phyloP scores from a whole-genome alignment of 1,140 invertebrate species.

The Sweltsa coloradensis region DNA sequence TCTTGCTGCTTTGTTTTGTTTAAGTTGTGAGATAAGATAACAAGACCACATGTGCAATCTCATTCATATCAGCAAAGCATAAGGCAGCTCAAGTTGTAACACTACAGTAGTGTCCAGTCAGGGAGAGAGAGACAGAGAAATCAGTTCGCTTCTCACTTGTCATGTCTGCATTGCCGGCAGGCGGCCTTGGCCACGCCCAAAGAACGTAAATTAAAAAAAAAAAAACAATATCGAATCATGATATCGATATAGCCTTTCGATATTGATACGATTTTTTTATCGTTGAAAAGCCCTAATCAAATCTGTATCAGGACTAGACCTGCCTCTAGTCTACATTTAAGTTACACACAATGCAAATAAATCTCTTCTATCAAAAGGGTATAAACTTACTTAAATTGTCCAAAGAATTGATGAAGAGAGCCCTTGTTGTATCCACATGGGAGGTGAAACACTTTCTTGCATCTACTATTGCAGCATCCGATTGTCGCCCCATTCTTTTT shows the following conservation, averaged over 20 bases:
- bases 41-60: no score
- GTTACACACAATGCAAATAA: neutral
- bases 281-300: neutral
- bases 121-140: no score
- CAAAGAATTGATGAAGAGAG: conserved; percentile 45
- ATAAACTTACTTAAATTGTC: conserved; percentile 39
- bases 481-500: conserved; percentile 44
- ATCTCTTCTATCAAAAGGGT: neutral
- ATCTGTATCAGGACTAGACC: no score
- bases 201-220: neutral
- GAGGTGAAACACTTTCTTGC: conserved; percentile 45
- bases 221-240: neutral
- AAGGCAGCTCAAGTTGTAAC: no score
- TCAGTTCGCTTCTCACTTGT: no score
- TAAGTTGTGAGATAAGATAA: no score
- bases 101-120: no score
- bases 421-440: conserved; percentile 43
- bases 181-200: no score
- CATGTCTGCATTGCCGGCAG: no score
- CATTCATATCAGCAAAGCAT: no score
- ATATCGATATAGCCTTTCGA: neutral
- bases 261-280: neutral
- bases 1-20: no score
- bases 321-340: neutral
- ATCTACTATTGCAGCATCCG: conserved; percentile 40